A percentile compares a stretch with the other conserved stretches of the same genome.
These are phyloP conservation scores for Sclerodermus sp. DNA, from an alignment of 2,888 invertebrate genomes.

Conservation along the genomic window DNA sequence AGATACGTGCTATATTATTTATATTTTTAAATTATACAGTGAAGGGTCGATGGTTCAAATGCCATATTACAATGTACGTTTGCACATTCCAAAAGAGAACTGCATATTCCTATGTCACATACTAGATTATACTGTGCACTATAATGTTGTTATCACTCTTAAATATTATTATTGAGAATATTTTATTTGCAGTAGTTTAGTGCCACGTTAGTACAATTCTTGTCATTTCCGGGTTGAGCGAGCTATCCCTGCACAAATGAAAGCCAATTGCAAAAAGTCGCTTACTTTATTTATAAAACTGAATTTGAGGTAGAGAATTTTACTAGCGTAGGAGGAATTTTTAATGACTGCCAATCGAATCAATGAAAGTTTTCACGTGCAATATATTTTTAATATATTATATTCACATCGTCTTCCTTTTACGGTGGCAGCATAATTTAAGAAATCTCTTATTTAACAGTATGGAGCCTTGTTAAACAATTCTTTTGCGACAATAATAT, in stretches of 20 bases:
- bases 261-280: slow-evolving; percentile 6
- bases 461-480: background rate
- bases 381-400: slow-evolving; percentile 2
- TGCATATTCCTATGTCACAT: slow-evolving; percentile 30
- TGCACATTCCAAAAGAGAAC: slow-evolving; percentile 20
- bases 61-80: no score
- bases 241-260: slow-evolving; percentile 1
- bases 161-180: slow-evolving; percentile 18
- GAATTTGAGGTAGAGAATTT: slow-evolving; percentile 19
- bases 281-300: slow-evolving; percentile 7
- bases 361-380: slow-evolving; percentile 2
- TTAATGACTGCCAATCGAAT: slow-evolving; percentile 4
- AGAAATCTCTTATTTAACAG: no score
- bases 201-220: slow-evolving; percentile 25
- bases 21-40: no score
- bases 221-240: slow-evolving; percentile 18
- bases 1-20: slow-evolving; percentile 15
- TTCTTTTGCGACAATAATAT: slow-evolving; percentile 11
- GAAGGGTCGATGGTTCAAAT: no score
- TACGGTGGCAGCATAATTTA: no score
- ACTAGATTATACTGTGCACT: slow-evolving; percentile 23
- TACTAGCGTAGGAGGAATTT: slow-evolving; percentile 20
- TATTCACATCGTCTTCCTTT: no score
- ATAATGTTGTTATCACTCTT: slow-evolving; percentile 26
- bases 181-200: slow-evolving; percentile 24